These are phyloP conservation scores for Icerya purchasi DNA, from an alignment of 2,888 invertebrate species.

Conservation along the genomic window DNA sequence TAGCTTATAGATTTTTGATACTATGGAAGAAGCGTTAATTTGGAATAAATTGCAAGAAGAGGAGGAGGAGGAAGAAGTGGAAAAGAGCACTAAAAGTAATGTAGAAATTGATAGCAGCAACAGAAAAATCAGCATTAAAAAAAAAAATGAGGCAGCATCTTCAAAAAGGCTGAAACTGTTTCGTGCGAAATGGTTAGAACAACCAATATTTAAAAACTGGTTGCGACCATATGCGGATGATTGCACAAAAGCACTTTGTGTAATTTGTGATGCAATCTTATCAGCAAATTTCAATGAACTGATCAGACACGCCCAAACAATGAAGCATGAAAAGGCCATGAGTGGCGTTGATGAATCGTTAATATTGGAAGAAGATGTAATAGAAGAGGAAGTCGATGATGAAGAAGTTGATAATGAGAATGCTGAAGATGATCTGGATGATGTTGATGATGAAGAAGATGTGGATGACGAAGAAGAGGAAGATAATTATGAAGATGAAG, in stretches of 20 bases:
- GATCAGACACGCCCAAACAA: not conserved
- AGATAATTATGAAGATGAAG: constrained; percentile 6
- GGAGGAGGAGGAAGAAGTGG: no score
- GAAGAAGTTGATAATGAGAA: constrained; percentile 4
- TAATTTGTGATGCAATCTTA: not conserved
- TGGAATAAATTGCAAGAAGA: no score
- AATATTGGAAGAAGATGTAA: not conserved
- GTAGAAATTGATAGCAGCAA: no score
- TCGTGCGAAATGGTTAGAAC: not conserved
- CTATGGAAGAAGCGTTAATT: no score
- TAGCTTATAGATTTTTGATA: no score
- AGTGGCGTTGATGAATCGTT: not conserved
- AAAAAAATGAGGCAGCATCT: no score
- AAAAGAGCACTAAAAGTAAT: no score
- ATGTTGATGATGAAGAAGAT: constrained; percentile 9
- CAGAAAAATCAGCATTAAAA: no score
- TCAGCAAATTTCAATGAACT: not conserved
- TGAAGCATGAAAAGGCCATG: not conserved
- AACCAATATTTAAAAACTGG: not conserved
- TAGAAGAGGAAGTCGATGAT: not conserved
- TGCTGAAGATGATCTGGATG: constrained; percentile 6
- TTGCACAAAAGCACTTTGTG: not conserved
- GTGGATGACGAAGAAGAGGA: constrained; percentile 6
- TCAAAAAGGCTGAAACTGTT: no score
- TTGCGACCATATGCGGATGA: not conserved